Base-by-base conservation (phyloP, 2,888 invertebrate species). In the Minunthozetes semirufus region DNA sequence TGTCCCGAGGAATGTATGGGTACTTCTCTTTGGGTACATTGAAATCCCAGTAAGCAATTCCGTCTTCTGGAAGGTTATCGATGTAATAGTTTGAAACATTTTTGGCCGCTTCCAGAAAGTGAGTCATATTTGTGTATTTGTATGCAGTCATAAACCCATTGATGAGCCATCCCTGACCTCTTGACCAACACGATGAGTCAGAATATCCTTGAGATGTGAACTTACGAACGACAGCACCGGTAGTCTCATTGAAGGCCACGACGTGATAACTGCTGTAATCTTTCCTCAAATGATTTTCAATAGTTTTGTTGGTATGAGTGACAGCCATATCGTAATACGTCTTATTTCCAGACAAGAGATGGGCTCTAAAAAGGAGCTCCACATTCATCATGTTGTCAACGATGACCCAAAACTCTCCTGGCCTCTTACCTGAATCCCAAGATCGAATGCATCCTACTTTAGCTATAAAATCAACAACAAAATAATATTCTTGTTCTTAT, bases 381-480 rank as follows among this genome's bases (percentile, higher is more conserved):
- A 71, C 22, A 33, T 71, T 71, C 72, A 71, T 71, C 46, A 71
- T 46, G 48, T 71, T 71, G 22, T 71, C 72, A 1, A 71, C 72
- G 15, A 71, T 71, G 11, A 71, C 72, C 19, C 46, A 17, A 15
- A 53, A 71, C 19, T 63, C 33, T 13, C 25, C 48, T n/a, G 17
- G 13, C 8, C 27, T 3, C 0, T 70, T 11, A 5, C 11, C 22
- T 27, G n/a, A 22, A 19, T 42, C 19, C 72, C 72, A 71, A 22
- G 72, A 71, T 9, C 72, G 72, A 4, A 27, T 27, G 19, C 72
- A 71, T 5, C 72, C 72, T 1, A 71, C 48, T 6, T 17, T 38
- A 38, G 13, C 63, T 63, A 29, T 63, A 19, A 3, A 19, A 5
- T 19, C 3, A 5, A 22, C 22, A 19, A 15, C 6, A 59, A 4